phyloP scores from a whole-genome alignment of 2,797 vertebrate species.

The Acanthurus lineatus region DNA sequence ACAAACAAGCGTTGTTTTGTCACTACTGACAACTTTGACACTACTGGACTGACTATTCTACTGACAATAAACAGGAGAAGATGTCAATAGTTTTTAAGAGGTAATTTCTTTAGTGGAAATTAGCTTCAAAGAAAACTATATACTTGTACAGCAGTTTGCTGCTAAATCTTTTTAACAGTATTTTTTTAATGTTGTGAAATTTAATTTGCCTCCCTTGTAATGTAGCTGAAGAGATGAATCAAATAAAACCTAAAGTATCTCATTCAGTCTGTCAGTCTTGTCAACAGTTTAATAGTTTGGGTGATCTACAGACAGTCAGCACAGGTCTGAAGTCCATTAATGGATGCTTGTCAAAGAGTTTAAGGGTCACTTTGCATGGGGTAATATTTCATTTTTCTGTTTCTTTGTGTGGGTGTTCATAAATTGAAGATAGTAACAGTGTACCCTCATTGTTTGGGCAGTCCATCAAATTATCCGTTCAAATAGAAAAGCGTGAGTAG shows the following conservation, averaged over 20 bases:
- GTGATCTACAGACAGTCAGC: background rate
- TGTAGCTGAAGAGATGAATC: too few species aligned
- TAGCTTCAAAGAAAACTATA: background rate
- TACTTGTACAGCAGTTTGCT: background rate
- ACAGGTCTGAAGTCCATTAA: background rate
- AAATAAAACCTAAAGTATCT: background rate
- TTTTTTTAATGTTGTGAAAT: background rate
- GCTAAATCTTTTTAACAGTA: background rate
- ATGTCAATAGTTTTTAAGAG: slow-evolving; percentile 17
- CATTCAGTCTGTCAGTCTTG: background rate
- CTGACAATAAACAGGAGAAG: slow-evolving; percentile 29
- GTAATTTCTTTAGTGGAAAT: slow-evolving; percentile 10
- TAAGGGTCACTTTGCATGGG: background rate
- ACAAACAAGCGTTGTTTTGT: slow-evolving; percentile 42
- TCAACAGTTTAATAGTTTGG: background rate
- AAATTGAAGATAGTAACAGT: background rate
- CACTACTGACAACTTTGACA: slow-evolving; percentile 29
- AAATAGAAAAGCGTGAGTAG: slow-evolving; percentile 11
- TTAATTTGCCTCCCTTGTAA: too few species aligned
- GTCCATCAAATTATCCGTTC: background rate
- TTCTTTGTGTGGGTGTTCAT: background rate
- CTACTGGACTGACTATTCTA: slow-evolving; percentile 27
- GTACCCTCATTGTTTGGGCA: background rate
- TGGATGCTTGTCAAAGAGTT: slow-evolving; percentile 2
- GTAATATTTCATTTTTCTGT: background rate